Base-by-base conservation (phyloP, 2,797 vertebrate genomes). In the Enteromius viviparus region DNA sequence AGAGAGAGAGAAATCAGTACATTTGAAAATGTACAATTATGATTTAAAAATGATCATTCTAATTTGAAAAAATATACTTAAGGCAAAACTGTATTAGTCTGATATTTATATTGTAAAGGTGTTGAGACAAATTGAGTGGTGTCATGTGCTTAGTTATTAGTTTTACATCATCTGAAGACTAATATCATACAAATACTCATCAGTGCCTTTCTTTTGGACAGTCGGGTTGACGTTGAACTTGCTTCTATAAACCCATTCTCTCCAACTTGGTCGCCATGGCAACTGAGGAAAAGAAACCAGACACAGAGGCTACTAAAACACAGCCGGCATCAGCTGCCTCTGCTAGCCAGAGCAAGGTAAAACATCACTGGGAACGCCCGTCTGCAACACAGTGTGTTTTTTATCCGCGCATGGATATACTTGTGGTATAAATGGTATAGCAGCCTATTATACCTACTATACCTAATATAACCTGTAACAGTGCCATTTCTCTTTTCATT, bases 241-340 rank as follows among this genome's bases (percentile, higher is more conserved):
- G 49, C 69, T 55, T 78, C 80, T 83, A 72, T 80, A 81, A 53
- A 86, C 78, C 79, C 21, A 65, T 74, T 89, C 85, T 87, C 91
- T 87, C 89, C 29, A 76, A 70, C 62, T 92, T 87, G 85, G 94
- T 89, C 90, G 89, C 93, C 92, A 97, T 99, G 98, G 97, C 98
- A 92, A 98, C 98, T 21, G 98, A 99, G 94, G 98, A 99, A 90
- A 99, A 99, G 95, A 99, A 99, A 91, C 96, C 97, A 69, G 98
- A 99, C 93, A 96, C 97, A 0, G 98, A 99, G 90, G 94, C 94
- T 2, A 96, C 95, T 23, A 97, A 99, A 92, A 95, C 97, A 78
- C 97, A 97, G 86, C 96, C 97, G 14, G 93, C 96, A 9, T 96
- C 96, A 23, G 96, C 97, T 10, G 96, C 97, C 0, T 98, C 97